phyloP scores from a whole-genome alignment of 2,888 invertebrate genomes.

The Phrixothrix hirtus region DNA sequence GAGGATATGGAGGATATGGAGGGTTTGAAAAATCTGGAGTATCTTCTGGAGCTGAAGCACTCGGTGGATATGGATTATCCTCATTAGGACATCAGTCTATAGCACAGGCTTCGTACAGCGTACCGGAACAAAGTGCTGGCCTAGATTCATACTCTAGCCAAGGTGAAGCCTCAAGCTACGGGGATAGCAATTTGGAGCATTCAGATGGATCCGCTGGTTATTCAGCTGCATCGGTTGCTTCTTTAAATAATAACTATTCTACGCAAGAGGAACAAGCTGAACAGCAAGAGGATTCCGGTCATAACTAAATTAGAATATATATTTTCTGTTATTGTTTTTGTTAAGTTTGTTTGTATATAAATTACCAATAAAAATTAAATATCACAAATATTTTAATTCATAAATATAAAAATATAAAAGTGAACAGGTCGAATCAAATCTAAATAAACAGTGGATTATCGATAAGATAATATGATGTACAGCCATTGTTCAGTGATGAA shows the following conservation, averaged over 20 bases:
- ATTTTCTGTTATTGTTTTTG: slow-evolving; percentile 2
- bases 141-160: slow-evolving; percentile 9
- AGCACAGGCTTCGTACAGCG: too few relatives aligned
- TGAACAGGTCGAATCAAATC: slow-evolving; percentile 19
- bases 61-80: too few relatives aligned
- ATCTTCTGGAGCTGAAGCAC: too few relatives aligned
- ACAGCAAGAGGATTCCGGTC: slow-evolving; percentile 11
- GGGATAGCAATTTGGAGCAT: slow-evolving; percentile 15
- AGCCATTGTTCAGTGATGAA: slow-evolving; percentile 16
- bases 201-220: slow-evolving; percentile 26
- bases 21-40: too few relatives aligned
- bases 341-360: neutral
- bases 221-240: slow-evolving; percentile 21
- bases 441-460: slow-evolving; percentile 4
- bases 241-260: neutral
- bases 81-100: too few relatives aligned
- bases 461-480: slow-evolving; percentile 3
- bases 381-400: slow-evolving; percentile 7
- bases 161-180: slow-evolving; percentile 7
- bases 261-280: slow-evolving; percentile 3
- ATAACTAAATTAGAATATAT: neutral
- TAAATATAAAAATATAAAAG: slow-evolving; percentile 19
- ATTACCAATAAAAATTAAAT: neutral
- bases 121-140: too few relatives aligned
- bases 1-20: too few relatives aligned